Evolutionary conservation across 2,113 vertebrate genomes (phyloP), one percentile per base, ranked within the genome.

Genomic region (Nothoprocta pentlandii): DNA sequence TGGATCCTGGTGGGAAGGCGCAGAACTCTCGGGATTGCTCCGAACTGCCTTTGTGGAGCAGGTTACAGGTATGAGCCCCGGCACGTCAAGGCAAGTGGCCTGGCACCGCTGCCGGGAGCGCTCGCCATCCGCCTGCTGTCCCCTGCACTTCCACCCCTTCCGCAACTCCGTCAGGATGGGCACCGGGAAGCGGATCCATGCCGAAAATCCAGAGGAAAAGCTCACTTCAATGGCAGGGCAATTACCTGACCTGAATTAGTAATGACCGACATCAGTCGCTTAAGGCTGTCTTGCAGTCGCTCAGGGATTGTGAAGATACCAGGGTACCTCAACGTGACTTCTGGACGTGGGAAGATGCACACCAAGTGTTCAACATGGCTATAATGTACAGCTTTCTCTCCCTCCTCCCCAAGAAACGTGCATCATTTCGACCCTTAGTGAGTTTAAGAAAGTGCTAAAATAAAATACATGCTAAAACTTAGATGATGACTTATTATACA

Each of bases 381-480:
- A 47, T 5, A 6, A 42, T 16, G 15, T 30, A 68, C 6, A 54
- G 20, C 7, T 17, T 71, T 56, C 19, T 61, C 56, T 85, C 46
- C 28, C 16, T 64, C 80, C 28, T 46, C 87, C 51, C 25, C 17
- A 71, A 67, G 42, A 74, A 80, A 84, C 0, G 0, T 11, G 5
- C 6, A 22, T 86, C 2, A 20, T 90, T 85, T 77, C 83, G 44
- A 76, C 41, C 54, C 6, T 86, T 51, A 59, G 41, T 67, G 9
- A 67, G 63, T 77, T 80, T 69, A 56, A 28, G 56, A 71, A 90
- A 90, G n/a, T 14, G 9, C 71, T 39, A 59, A 54, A 34, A 79
- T 73, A 94, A 54, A 34, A 79, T 73, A 94, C 28, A 47, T 5
- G 23, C 36, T 69, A 90, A 89, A 34, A 89, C 85, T 79, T 83